Base-by-base conservation (phyloP, 2,888 invertebrate species). In the Euplexia lucipara region DNA sequence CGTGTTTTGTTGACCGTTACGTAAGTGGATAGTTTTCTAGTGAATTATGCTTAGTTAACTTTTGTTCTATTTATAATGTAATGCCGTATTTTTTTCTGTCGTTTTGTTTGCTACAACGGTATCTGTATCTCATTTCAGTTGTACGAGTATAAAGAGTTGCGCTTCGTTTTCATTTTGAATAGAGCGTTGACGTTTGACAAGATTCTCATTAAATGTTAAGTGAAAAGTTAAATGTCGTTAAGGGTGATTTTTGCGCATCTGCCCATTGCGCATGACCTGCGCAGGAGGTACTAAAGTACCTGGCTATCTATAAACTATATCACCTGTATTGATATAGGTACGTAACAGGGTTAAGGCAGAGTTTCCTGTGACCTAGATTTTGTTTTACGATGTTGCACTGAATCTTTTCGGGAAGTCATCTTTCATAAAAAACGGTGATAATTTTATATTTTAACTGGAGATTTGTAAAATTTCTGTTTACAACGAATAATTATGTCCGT, bases 201-300 rank as follows among this genome's bases (percentile, higher is more conserved):
- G 69, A 79, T 78, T 81, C 79, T 80, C 70, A 81, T 83, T 81
- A 75, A 82, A 89, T 86, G 84, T 88, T 88, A 80, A 71, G 70
- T 63, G 72, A 80, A 84, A 87, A 88, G 85, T 88, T 86, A 79
- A 63, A 63, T 78, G 83, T 66, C 54, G 58, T 61, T 85, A 88
- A 84, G 83, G 84, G 71, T 78, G 80, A 85, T 61, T 81, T 83
- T 90, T 58, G 86, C 83, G 78, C 78, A 82, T 67, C 68, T 10
- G 3, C 48, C 41, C 71, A 86, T 71, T 91, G 93, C 92, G 93
- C 92, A 92, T 92, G 93, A 88, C 82, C 90, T 92, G 92, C 92
- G 92, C 92, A 91, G 83, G 92, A 91, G 91, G 86, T 83, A 91
- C 88, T 87, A 75, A 71, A 68, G 68, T 62, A 75, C 72, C 69